Evolutionary conservation across 2,888 invertebrate species (phyloP).

Genomic region (Drosophila aldrichi): DNA sequence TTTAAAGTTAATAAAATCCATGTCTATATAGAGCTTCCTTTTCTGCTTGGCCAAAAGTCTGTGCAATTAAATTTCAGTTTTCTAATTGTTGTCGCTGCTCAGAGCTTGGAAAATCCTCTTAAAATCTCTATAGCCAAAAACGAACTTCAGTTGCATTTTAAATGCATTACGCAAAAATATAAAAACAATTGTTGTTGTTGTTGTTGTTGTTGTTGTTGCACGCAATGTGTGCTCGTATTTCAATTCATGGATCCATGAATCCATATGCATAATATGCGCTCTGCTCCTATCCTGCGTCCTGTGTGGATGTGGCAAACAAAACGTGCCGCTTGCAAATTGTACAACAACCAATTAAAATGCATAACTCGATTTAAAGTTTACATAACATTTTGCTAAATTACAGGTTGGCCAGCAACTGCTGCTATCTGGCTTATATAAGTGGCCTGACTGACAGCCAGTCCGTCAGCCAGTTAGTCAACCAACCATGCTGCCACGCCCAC

Average conservation of each 20-base stretch:
- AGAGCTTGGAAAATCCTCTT: neutral
- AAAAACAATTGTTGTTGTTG: constrained; percentile 39
- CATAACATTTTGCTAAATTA: constrained; percentile 80
- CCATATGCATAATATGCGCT: constrained; percentile 62
- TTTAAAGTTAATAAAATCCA: neutral
- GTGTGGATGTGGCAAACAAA: constrained; percentile 77
- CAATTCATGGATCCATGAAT: constrained; percentile 55
- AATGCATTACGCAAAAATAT: constrained; percentile 68
- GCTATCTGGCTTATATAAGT: constrained; percentile 72
- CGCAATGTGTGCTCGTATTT: constrained; percentile 49
- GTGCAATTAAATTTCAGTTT: constrained; percentile 6
- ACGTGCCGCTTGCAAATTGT: constrained; percentile 79
- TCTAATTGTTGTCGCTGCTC: constrained; percentile 2
- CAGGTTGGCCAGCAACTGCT: constrained; percentile 65
- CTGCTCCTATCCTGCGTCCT: constrained; percentile 37
- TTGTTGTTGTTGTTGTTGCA: constrained; percentile 17
- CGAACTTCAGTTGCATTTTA: constrained; percentile 43
- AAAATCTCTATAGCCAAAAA: neutral
- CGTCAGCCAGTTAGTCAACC: constrained; percentile 28
- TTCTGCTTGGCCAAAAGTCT: neutral
- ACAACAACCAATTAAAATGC: constrained; percentile 81
- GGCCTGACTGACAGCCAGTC: constrained; percentile 47
- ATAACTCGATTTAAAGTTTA: constrained; percentile 82
- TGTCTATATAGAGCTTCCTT: neutral
- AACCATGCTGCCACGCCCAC: constrained; percentile 10